Evolutionary conservation across 1,140 invertebrate genomes (phyloP), one percentile per base, ranked within the genome.

Genomic region (Eupeodes corollae): DNA sequence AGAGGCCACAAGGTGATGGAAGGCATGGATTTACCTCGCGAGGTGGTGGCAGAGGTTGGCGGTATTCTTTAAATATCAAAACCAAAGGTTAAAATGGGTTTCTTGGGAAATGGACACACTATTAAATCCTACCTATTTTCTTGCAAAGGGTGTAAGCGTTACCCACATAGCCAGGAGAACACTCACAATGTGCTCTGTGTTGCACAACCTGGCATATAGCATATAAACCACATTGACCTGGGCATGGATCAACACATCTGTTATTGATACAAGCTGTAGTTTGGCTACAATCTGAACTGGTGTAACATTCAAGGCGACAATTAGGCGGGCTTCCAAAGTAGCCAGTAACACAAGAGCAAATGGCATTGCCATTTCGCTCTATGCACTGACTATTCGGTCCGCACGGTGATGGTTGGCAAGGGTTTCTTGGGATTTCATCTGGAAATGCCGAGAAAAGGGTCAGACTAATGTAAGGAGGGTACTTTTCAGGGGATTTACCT

Each of bases 211-310:
- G 76, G 59, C 87, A 91, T 49, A 82, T 71, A 8, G 86, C 84
- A 52, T 81, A 75, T 12, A 79, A 61, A 35, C 87, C 87, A 67
- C 88, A 91, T 12, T 79, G 77, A 46, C 83, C 83, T 12, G 77
- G 74, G 51, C 87, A 90, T n/a, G 86, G 85, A 61, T 89, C 79
- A 32, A 75, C 71, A 59, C 87, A 90, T 70, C 84, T 85, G 56
- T 86, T 77, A 64, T 84, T 82, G 15, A 85, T 73, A 59, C 86
- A 89, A 1, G 83, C 82, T 58, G 79, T 76, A 48, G 77, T 77
- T 11, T 73, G 63, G 38, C 78, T 68, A 70, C 85, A 83, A 67
- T 89, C 84, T 11, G 80, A 79, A 62, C 82, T 86, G 6, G 83
- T 75, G 41, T 83, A 74, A 68, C 84, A 88, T 63, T 87, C 82